Base-by-base conservation (phyloP, 2,888 invertebrate species). In the Apamea epomidion region DNA sequence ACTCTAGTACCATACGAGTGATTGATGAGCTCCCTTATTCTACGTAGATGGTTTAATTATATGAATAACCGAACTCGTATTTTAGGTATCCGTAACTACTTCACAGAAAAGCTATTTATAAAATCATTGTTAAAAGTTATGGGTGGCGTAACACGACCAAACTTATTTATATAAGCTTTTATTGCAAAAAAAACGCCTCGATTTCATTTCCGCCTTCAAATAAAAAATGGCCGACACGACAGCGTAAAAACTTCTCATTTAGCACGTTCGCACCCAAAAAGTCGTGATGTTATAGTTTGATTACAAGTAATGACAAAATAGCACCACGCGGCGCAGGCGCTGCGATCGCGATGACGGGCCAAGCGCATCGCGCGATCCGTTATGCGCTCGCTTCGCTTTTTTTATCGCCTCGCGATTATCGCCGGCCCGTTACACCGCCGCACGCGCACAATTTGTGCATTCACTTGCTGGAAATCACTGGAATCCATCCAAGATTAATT, bases 401-500 rank as follows among this genome's bases (percentile, higher is more conserved):
- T 95, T 95, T 95, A 95, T 95, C 95, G 89, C 91, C 87, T 85
- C 80, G 92, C 94, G 95, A 96, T 96, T 95, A 95, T 94, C 92
- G 92, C 88, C 87, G 91, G 91, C 90, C 96, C 95, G 96, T 96
- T 96, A 96, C 91, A 89, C 90, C 90, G 91, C 90, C 93, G 94
- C 95, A 94, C 93, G 95, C 94, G 94, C 92, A 91, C 92, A 92
- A 92, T 92, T 92, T 92, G 92, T 90, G 89, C 92, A 90, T 87
- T 83, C 85, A 85, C 87, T 87, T 76, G 89, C 86, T 91, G 90
- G 91, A 92, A 92, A 93, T 91, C 91, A 90, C 89, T 90, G 87
- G 92, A 90, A 93, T 92, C 92, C 91, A 91, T 91, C 88, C 90
- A 84, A 91, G 88, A 92, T 92, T 92, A 92, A 93, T 92, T 91